Evolutionary conservation across 2,797 vertebrate species (phyloP).

Genomic region (Alosa sapidissima): DNA sequence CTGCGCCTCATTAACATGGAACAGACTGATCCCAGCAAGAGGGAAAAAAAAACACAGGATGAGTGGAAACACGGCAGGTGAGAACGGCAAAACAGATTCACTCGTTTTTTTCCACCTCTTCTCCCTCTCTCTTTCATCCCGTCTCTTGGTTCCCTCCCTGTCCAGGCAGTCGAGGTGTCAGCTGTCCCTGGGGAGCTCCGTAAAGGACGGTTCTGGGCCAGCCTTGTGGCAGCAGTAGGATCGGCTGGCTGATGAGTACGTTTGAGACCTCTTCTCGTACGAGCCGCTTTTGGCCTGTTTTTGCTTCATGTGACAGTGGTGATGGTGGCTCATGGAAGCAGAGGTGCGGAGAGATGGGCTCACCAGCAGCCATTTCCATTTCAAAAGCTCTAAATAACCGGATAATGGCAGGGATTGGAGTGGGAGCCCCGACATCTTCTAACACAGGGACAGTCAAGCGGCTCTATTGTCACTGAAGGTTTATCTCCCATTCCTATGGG

Average conservation of each 20-base stretch:
- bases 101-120: not conserved
- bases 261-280: not conserved
- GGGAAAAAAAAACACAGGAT: not conserved
- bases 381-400: not conserved
- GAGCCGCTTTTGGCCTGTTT: not conserved
- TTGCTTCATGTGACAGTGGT: not conserved
- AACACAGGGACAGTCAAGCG: not conserved
- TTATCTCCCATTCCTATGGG: not conserved
- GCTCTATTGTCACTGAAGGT: constrained; percentile 8
- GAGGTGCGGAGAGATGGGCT: not conserved
- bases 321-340: too few relatives aligned
- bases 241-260: not conserved
- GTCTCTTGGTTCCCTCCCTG: not conserved
- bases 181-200: not conserved
- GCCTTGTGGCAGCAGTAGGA: not conserved
- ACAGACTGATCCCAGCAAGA: not conserved
- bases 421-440: not conserved
- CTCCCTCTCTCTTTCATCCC: not conserved
- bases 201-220: not conserved
- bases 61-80: not conserved
- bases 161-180: not conserved
- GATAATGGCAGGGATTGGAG: not conserved
- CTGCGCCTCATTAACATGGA: constrained; percentile 1
- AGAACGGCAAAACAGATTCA: not conserved
- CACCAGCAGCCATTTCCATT: not conserved